These are phyloP conservation scores for Aspidiotus destructor DNA, from an alignment of 2,888 invertebrate genomes.

Conservation along the genomic window DNA sequence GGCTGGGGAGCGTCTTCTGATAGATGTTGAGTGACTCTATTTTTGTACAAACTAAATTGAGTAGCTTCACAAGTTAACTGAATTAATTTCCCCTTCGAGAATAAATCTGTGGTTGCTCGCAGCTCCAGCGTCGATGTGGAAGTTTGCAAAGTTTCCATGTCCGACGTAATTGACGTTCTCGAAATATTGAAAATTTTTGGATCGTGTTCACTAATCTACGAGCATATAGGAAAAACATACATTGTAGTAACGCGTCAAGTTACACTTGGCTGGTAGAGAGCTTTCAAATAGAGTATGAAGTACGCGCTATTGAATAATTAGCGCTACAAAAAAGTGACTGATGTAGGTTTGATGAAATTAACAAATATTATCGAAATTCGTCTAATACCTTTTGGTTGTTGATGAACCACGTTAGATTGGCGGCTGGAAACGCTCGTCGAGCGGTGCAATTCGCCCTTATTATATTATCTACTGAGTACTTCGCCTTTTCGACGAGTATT, in stretches of 20 bases:
- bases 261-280: too few relatives aligned
- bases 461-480: conserved; percentile 44
- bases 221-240: neutral
- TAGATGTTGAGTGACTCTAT: conserved; percentile 38
- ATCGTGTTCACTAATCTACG: conserved; percentile 4
- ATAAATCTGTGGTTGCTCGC: conserved; percentile 36
- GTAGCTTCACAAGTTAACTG: conserved; percentile 39
- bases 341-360: neutral
- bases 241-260: too few relatives aligned
- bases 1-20: conserved; percentile 40
- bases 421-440: conserved; percentile 43
- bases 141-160: conserved; percentile 25
- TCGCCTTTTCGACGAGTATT: conserved; percentile 43
- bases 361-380: neutral
- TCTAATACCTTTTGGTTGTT: conserved; percentile 43
- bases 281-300: too few relatives aligned
- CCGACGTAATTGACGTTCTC: neutral
- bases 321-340: too few relatives aligned
- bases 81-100: conserved; percentile 38
- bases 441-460: conserved; percentile 44
- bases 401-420: conserved; percentile 46
- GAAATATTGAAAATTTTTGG: conserved; percentile 8
- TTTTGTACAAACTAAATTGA: conserved; percentile 39
- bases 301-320: too few relatives aligned
- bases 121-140: conserved; percentile 36